phyloP scores from a whole-genome alignment of 2,797 vertebrate species.

The Hapalemur alaotrensis region DNA sequence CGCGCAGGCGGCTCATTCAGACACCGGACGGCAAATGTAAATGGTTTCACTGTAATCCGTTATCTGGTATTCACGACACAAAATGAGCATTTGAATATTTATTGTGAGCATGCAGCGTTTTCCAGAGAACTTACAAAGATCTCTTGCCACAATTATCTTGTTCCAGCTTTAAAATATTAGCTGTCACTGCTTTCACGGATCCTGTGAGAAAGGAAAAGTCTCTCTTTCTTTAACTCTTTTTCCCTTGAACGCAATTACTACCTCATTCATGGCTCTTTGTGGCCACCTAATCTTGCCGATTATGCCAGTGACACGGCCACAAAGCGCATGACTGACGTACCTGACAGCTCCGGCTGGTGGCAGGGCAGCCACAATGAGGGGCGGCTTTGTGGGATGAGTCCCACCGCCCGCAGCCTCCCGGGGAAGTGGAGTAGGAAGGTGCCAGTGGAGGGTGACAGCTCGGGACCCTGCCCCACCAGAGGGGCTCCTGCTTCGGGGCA shows the following conservation, averaged over 20 bases:
- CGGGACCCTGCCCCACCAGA: conserved; percentile 64
- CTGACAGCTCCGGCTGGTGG: conserved; percentile 86
- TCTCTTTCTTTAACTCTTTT: conserved; percentile 85
- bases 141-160: conserved; percentile 85
- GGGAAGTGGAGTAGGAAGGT: conserved; percentile 77
- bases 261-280: conserved; percentile 85
- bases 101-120: conserved; percentile 78
- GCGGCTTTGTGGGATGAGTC: conserved; percentile 81
- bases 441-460: conserved; percentile 45
- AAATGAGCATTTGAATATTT: conserved; percentile 85
- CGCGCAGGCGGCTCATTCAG: conserved; percentile 78
- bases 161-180: conserved; percentile 86
- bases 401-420: conserved; percentile 77
- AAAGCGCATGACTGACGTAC: conserved; percentile 86
- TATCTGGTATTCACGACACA: conserved; percentile 82
- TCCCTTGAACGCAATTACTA: conserved; percentile 83
- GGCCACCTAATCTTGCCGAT: conserved; percentile 85
- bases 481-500: conserved; percentile 71
- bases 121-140: conserved; percentile 85
- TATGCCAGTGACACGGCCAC: conserved; percentile 85
- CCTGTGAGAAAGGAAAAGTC: conserved; percentile 86
- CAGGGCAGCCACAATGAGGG: conserved; percentile 79
- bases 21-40: conserved; percentile 76
- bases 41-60: conserved; percentile 76
- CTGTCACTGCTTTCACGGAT: conserved; percentile 86